Evolutionary conservation across 1,140 invertebrate species (phyloP), one percentile per base, ranked within the genome.

Genomic region (Thaumetopoea pityocampa): DNA sequence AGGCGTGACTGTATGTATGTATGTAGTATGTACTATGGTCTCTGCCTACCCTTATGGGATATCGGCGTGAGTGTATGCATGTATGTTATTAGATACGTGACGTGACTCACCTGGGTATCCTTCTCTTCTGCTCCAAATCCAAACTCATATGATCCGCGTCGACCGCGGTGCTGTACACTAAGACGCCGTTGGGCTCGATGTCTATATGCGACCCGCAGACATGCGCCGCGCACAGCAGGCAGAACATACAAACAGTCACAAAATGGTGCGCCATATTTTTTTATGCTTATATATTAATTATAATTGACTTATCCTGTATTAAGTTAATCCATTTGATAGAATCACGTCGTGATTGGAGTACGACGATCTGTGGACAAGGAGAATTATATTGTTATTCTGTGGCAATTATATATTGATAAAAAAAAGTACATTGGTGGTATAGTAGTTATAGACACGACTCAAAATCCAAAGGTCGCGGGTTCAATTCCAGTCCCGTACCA

Each of bases 221-320:
- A 46, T 92, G 92, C 23, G 91, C 88, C 5, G 92, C 91, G 65
- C 92, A 93, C 2, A 94, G 72, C 19, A 93, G 87, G 68, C 92
- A 94, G 54, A 94, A 91, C 69, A 93, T 90, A 57, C 92, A 93
- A 11, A 94, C 91, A 7, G 91, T 92, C 51, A 93, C 89, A 22
- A 92, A 77, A 52, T 90, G 88, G 29, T 77, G 76, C 4, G 79
- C 65, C 84, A 85, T 85, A 45, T 59, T n/a, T n/a, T n/a, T n/a
- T 67, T 30, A 38, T 7, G 10, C 53, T 57, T 57, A 56, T n/a
- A n/a, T n/a, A 29, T 37, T 53, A 50, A 30, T 18, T 43, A 15
- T 17, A 20, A 33, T 42, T 63, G 27, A 33, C 51, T 58, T 61
- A 44, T 45, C 49, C 16, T 44, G 51, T 20, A 29, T 30, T 45